Conservation (phyloP, 1,140 invertebrate species). For the Philopotamus ludificatus region DNA sequence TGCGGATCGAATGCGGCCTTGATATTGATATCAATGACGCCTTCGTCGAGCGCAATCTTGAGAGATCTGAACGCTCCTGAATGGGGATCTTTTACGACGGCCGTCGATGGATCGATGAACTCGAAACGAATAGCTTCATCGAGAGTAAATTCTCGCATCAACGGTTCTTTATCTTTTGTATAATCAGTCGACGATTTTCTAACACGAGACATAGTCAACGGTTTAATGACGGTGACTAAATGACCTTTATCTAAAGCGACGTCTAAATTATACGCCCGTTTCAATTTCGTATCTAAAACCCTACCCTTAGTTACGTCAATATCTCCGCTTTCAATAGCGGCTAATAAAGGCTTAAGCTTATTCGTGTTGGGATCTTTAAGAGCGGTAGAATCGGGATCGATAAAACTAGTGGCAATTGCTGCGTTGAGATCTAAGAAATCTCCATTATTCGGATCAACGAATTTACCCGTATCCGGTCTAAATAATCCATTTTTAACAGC, state of each 20-base stretch:
- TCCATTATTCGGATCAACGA: slow-evolving; percentile 72
- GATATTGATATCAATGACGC: slow-evolving; percentile 65
- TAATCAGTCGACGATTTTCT: slow-evolving; percentile 54
- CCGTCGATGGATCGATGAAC: slow-evolving; percentile 72
- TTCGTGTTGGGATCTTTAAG: slow-evolving; percentile 74
- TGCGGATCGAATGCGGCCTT: slow-evolving; percentile 67
- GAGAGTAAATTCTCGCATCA: slow-evolving; percentile 68
- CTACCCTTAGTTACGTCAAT: slow-evolving; percentile 74
- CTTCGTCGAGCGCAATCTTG: slow-evolving; percentile 67
- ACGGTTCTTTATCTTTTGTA: slow-evolving; percentile 51
- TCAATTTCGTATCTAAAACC: slow-evolving; percentile 76
- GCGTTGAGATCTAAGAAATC: slow-evolving; percentile 69
- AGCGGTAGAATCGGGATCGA: slow-evolving; percentile 75
- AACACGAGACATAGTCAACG: slow-evolving; percentile 63
- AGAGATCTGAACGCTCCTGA: slow-evolving; percentile 73
- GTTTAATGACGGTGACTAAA: slow-evolving; percentile 70
- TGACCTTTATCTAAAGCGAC: slow-evolving; percentile 72
- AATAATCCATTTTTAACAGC: slow-evolving; percentile 76
- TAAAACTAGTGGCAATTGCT: slow-evolving; percentile 69
- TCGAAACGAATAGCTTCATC: slow-evolving; percentile 76
- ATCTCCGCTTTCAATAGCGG: slow-evolving; percentile 77
- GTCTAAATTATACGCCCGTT: slow-evolving; percentile 69
- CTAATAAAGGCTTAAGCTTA: slow-evolving; percentile 68
- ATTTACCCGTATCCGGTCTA: slow-evolving; percentile 73
- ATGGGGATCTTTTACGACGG: slow-evolving; percentile 75